Percentiles rank a stretch among this genome's conserved stretches.
Evolutionary conservation across 2,888 invertebrate genomes (phyloP).

Genomic region (Papilio demoleus): DNA sequence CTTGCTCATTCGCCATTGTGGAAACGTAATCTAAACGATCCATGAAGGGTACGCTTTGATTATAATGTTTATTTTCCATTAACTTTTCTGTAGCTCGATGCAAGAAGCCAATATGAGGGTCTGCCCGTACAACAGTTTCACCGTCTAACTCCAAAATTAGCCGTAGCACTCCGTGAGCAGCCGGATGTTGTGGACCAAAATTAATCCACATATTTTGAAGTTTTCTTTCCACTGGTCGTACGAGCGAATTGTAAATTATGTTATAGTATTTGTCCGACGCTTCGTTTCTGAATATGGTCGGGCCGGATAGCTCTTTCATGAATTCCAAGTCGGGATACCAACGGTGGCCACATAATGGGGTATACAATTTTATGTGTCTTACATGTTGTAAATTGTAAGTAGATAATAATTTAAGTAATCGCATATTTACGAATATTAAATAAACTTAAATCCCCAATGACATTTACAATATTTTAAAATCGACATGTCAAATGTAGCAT

Average conservation of each 20-base stretch:
- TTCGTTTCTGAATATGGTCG: constrained; percentile 83
- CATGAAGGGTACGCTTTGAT: constrained; percentile 92
- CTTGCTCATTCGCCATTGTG: constrained; percentile 91
- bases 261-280: constrained; percentile 64
- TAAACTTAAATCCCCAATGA: not conserved
- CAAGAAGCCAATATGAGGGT: constrained; percentile 93
- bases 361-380: constrained; percentile 52
- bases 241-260: constrained; percentile 62
- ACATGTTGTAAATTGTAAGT: constrained; percentile 39
- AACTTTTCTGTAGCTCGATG: constrained; percentile 96
- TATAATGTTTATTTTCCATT: constrained; percentile 94
- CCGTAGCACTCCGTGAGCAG: constrained; percentile 94
- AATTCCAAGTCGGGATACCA: constrained; percentile 88
- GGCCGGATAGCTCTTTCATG: constrained; percentile 79
- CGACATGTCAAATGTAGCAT: not conserved
- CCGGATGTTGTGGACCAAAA: constrained; percentile 96
- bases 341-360: constrained; percentile 54
- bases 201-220: constrained; percentile 88
- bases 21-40: constrained; percentile 95
- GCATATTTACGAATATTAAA: constrained; percentile 13
- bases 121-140: constrained; percentile 90
- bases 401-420: constrained; percentile 22
- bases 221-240: constrained; percentile 81
- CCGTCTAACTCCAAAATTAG: constrained; percentile 92
- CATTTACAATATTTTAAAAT: constrained; percentile 2